phyloP scores from a whole-genome alignment of 2,113 vertebrate species.

The Proteles cristata region DNA sequence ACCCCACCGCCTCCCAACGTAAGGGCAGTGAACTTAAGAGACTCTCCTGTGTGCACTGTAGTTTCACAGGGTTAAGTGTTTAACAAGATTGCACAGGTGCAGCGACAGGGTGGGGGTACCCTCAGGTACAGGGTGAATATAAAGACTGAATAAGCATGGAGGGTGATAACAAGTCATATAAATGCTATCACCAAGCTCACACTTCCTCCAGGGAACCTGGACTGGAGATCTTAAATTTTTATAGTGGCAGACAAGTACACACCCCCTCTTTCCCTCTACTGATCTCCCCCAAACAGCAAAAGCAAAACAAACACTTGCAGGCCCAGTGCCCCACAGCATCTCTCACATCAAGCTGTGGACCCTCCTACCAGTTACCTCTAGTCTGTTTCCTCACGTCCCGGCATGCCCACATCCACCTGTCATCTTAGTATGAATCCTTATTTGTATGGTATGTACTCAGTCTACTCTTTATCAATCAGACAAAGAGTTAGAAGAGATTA shows the following conservation, averaged over 20 bases:
- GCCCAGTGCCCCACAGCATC: neutral
- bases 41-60: neutral
- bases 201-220: no score
- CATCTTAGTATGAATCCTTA: neutral
- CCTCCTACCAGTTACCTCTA: neutral
- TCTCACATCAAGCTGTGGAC: neutral
- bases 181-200: neutral
- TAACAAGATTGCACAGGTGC: neutral
- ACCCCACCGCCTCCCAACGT: neutral
- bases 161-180: no score
- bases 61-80: neutral
- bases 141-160: neutral
- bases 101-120: neutral
- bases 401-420: neutral
- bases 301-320: neutral
- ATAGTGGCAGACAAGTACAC: rapidly evolving
- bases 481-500: neutral
- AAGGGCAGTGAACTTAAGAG: neutral
- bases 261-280: neutral
- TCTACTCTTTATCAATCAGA: neutral
- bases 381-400: neutral
- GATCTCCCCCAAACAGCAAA: neutral
- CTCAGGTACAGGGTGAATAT: no score
- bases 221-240: no score
- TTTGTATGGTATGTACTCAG: neutral